These are phyloP conservation scores for Archivesica marissinica DNA, from an alignment of 1,140 invertebrate genomes.

Conservation along the genomic window DNA sequence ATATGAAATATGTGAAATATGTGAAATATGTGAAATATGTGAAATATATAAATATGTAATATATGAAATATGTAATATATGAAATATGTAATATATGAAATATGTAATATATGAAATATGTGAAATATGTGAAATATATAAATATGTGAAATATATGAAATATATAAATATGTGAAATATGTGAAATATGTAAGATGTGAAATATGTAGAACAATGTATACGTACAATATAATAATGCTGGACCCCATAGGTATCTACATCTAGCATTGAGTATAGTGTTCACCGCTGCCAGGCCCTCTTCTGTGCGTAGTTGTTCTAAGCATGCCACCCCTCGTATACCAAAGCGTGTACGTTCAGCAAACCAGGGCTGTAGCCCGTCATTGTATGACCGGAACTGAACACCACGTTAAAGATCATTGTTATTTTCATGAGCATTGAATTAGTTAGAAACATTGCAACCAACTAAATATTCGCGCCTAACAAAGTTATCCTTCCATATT, in stretches of 20 bases:
- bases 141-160: neutral
- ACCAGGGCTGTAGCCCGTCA: conserved; percentile 84
- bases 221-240: conserved; percentile 82
- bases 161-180: neutral
- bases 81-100: too few species aligned
- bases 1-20: too few species aligned
- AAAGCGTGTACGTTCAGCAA: conserved; percentile 79
- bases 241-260: conserved; percentile 77
- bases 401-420: too few species aligned
- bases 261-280: conserved; percentile 81
- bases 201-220: neutral
- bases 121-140: too few species aligned
- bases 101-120: too few species aligned
- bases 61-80: too few species aligned
- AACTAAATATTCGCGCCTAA: too few species aligned
- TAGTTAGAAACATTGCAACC: too few species aligned
- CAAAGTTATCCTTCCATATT: too few species aligned
- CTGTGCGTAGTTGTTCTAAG: conserved; percentile 76
- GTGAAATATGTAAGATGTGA: neutral
- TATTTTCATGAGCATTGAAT: too few species aligned
- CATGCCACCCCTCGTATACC: conserved; percentile 73
- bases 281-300: conserved; percentile 82
- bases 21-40: too few species aligned
- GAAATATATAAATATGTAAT: too few species aligned
- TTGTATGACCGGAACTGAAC: conserved; percentile 80